A percentile compares a stretch with the other conserved stretches of the same genome.
Evolutionary conservation across 1,140 invertebrate species (phyloP).

Genomic region (silkworm (Bombyx mori)): DNA sequence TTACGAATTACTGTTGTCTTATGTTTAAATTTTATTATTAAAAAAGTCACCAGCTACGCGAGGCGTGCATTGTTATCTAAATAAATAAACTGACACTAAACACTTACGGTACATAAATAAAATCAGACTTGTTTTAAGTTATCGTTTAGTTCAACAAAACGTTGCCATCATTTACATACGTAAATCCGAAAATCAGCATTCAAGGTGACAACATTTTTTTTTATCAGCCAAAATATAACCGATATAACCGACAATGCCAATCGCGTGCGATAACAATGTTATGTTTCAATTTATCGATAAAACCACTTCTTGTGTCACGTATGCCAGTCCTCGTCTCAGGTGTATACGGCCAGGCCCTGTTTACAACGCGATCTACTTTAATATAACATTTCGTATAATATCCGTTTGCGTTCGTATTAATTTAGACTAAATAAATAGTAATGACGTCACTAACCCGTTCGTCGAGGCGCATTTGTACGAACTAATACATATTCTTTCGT

Average conservation of each 20-base stretch:
- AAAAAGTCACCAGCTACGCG: too few species aligned
- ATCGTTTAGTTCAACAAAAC: too few species aligned
- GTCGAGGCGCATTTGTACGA: slow-evolving; percentile 9
- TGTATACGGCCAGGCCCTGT: background rate
- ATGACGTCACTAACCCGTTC: too few species aligned
- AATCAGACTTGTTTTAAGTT: too few species aligned
- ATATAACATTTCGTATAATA: slow-evolving; percentile 9
- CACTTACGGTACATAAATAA: too few species aligned
- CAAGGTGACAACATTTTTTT: slow-evolving; percentile 54
- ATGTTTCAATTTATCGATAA: slow-evolving; percentile 56
- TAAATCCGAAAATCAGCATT: slow-evolving; percentile 32
- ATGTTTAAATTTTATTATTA: too few species aligned
- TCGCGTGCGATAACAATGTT: slow-evolving; percentile 51
- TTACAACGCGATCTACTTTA: slow-evolving; percentile 13
- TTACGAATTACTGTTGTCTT: too few species aligned
- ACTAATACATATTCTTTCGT: slow-evolving; percentile 6
- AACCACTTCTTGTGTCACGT: slow-evolving; percentile 56
- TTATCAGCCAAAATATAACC: slow-evolving; percentile 31
- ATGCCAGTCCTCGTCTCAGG: slow-evolving; percentile 32
- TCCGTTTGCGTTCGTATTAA: too few species aligned
- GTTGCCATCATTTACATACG: slow-evolving; percentile 16
- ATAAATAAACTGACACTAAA: too few species aligned
- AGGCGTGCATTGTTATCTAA: too few species aligned
- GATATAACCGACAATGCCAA: slow-evolving; percentile 41
- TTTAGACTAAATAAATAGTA: too few species aligned